A percentile compares a stretch with the other conserved stretches of the same genome.
Conservation (phyloP, 1,140 invertebrate species). For the Bombus sylvicola region DNA sequence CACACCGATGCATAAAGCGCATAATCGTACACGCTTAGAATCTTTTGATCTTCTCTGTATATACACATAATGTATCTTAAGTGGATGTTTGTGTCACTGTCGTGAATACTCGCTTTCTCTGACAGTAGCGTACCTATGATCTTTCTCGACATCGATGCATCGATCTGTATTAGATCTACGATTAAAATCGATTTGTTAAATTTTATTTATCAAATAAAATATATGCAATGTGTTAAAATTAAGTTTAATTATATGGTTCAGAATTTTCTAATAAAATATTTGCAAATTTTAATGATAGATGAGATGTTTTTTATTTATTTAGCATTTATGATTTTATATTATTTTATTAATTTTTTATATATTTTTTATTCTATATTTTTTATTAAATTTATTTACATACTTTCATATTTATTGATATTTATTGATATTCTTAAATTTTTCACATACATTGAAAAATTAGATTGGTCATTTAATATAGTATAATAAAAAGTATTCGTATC, state of each 20-base stretch:
- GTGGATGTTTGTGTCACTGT: conserved; percentile 49
- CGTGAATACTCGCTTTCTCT: conserved; percentile 56
- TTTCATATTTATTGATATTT: neutral
- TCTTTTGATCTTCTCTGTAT: conserved; percentile 52
- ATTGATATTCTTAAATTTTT: neutral
- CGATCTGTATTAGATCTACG: neutral
- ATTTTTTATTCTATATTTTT: too few species aligned
- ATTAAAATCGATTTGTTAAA: neutral
- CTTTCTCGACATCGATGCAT: neutral
- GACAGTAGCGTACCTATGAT: conserved; percentile 40
- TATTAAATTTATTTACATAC: neutral
- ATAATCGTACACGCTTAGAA: conserved; percentile 57
- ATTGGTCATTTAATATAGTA: neutral
- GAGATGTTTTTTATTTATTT: too few species aligned
- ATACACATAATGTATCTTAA: conserved; percentile 46
- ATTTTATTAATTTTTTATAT: too few species aligned
- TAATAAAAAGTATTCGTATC: neutral
- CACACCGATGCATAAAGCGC: conserved; percentile 56
- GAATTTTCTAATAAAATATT: too few species aligned
- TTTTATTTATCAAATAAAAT: neutral
- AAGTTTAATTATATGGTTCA: neutral
- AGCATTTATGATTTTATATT: neutral
- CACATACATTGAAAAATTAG: neutral
- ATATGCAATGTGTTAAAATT: neutral
- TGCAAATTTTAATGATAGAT: too few species aligned